Conservation (phyloP, 2,797 vertebrate genomes). For the Limosa lapponica region DNA sequence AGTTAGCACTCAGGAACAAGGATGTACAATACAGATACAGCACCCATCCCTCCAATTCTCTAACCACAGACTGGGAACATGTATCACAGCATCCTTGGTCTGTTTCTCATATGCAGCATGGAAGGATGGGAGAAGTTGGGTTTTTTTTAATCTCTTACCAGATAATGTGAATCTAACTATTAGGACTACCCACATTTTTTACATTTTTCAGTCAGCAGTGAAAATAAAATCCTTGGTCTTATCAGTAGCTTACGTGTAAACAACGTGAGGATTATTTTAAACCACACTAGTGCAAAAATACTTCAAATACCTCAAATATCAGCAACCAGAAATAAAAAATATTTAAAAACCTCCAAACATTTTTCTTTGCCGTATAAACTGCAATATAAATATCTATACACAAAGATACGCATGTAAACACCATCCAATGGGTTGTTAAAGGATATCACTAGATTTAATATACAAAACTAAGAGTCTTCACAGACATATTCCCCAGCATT, state of each 20-base stretch:
- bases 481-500: neutral
- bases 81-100: neutral
- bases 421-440: neutral
- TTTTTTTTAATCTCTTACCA: neutral
- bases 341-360: neutral
- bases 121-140: neutral
- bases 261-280: neutral
- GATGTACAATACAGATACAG: neutral
- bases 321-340: neutral
- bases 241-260: neutral
- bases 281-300: neutral
- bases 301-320: neutral
- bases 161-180: neutral
- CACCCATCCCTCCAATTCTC: neutral
- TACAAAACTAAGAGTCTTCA: neutral
- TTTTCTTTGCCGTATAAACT: neutral
- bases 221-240: neutral
- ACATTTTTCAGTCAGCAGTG: neutral
- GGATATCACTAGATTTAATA: neutral
- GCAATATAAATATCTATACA: neutral
- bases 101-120: neutral
- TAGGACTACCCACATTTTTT: neutral
- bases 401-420: neutral
- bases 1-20: neutral
- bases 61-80: fast-evolving